These are phyloP conservation scores for Pseudorhiza aurosa DNA, from an alignment of 30 jellyfish, hydroid and myxozoan species.

Conservation along the genomic window DNA sequence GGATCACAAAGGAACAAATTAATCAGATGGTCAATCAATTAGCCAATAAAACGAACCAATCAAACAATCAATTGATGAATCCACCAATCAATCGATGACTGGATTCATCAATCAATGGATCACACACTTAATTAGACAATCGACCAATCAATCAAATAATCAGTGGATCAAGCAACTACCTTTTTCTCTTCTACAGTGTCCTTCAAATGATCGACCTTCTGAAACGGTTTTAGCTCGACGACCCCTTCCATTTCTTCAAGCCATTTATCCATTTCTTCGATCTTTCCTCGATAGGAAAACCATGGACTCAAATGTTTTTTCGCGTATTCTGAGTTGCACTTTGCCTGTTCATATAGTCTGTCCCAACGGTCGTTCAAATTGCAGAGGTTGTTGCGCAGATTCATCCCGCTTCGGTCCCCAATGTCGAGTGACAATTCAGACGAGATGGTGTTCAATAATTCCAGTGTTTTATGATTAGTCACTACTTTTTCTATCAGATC, in stretches of 20 bases:
- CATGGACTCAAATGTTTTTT: constrained; percentile 67
- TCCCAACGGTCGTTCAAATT: constrained; percentile 84
- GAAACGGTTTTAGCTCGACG: neutral
- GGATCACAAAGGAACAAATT: no score
- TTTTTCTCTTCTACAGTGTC: constrained; percentile 21
- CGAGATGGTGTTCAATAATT: constrained; percentile 29
- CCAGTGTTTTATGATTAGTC: constrained; percentile 48
- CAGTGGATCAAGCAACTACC: no score
- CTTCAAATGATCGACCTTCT: constrained; percentile 30
- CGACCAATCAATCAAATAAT: no score
- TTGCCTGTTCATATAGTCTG: constrained; percentile 69
- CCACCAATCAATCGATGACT: no score
- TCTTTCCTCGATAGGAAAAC: constrained; percentile 72
- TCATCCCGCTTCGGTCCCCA: constrained; percentile 76
- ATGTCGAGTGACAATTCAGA: constrained; percentile 28
- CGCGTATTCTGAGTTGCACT: constrained; percentile 59
- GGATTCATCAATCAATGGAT: no score
- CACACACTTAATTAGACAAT: no score
- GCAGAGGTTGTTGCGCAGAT: constrained; percentile 56
- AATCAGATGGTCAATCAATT: no score
- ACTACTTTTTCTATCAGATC: constrained; percentile 64
- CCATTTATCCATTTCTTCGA: constrained; percentile 43
- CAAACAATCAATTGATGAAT: no score
- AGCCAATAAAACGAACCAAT: no score
- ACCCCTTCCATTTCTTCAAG: constrained; percentile 40